phyloP scores from a whole-genome alignment of 2,888 invertebrate species.

The Bombylius discolor region DNA sequence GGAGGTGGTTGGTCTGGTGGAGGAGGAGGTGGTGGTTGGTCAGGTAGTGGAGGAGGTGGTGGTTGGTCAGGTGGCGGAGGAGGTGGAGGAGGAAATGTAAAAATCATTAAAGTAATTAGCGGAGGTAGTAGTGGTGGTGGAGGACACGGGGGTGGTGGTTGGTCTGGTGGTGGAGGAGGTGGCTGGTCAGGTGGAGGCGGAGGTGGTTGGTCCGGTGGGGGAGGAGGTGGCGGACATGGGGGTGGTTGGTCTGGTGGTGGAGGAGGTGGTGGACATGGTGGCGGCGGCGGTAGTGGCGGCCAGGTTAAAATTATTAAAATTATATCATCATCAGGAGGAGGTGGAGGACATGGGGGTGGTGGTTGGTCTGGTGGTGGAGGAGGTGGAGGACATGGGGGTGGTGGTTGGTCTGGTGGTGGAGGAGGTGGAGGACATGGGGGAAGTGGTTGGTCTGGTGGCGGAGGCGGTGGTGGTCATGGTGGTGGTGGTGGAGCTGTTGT shows the following conservation, averaged over 20 bases:
- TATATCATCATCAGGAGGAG: not conserved
- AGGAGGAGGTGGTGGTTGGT: not conserved
- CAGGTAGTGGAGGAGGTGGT: not conserved
- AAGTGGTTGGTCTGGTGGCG: not conserved
- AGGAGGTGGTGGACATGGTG: not conserved
- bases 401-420: not conserved
- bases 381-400: not conserved
- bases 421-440: conserved; percentile 1
- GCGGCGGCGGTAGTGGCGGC: not conserved
- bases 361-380: conserved; percentile 1
- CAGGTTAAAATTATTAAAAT: not conserved
- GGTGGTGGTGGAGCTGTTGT: not conserved
- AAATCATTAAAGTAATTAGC: conserved; percentile 2
- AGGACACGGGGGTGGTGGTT: not conserved
- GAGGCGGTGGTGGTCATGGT: not conserved
- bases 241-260: not conserved
- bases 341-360: not conserved
- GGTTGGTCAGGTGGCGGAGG: conserved; percentile 1
- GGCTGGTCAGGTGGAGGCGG: conserved; percentile 1
- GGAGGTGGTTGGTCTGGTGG: not conserved
- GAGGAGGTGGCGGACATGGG: not conserved
- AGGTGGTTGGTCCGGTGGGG: not conserved
- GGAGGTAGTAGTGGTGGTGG: not conserved
- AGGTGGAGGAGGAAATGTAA: conserved; percentile 1
- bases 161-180: not conserved